Evolutionary conservation across 2,113 vertebrate species (phyloP), one percentile per base, ranked within the genome.

Genomic region (Sebastes fasciatus): DNA sequence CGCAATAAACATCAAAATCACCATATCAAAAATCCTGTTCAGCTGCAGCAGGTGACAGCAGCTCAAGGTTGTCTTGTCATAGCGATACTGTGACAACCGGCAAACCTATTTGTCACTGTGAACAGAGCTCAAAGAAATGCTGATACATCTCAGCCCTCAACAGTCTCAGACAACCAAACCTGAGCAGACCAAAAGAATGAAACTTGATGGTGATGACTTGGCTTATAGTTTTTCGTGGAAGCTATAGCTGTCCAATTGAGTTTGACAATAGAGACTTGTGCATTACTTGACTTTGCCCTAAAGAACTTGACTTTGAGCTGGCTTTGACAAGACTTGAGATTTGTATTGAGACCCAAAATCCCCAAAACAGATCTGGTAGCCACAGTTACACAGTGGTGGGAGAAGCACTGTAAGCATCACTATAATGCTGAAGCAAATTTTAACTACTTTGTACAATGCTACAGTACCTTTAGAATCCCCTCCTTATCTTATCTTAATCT

Each of bases 21-120:
- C 58, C 46, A 74, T 34, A n/a, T 73, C 70, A 74, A 73, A 49
- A 21, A 62, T 62, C 9, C 26, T n/a, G 43, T 34, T 61, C 43
- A 17, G 55, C 70, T 60, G 5, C 43, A 6, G 55, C 71, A 17
- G 43, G 21, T 48, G 71, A 72, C 42, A 45, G 14, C 70, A 46
- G 71, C 71, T 73, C 43, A 61, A 49, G 8, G 57, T 72, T 72
- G n/a, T 4, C 13, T 9, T 73, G 55, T 73, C 70, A 26, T 26
- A 13, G 23, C 2, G 14, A 74, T 34, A 62, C 45, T 8, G 58
- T 62, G 45, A 40, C 45, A 49, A 62, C 58, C 0, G 6, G 6
- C 57, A 62, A 51, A 62, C 16, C 23, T 49, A 12, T 74, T 49
- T 61, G 45, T 74, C 58, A 11, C 23, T 40, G 23, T 40, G 13